These are phyloP conservation scores for Akabosia matsudoensis DNA, from an alignment of 1,140 invertebrate species.

Conservation along the genomic window DNA sequence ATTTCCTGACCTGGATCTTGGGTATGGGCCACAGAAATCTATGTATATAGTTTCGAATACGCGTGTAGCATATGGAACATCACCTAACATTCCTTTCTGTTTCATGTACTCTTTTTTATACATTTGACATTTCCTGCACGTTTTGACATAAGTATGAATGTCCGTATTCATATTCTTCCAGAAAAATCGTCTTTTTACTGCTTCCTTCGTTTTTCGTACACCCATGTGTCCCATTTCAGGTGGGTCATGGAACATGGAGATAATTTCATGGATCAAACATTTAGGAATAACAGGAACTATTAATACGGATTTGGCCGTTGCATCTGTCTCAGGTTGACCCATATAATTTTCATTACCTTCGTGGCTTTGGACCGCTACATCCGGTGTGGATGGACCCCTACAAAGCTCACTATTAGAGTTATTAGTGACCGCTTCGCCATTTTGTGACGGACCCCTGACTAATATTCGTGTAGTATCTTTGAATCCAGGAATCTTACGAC, in stretches of 20 bases:
- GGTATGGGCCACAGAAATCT: conserved; percentile 25
- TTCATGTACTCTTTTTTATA: conserved; percentile 23
- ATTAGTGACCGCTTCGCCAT: neutral
- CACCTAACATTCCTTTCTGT: conserved; percentile 6
- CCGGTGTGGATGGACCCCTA: neutral
- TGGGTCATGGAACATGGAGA: conserved; percentile 20
- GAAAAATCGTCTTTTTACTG: neutral
- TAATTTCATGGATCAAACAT: neutral
- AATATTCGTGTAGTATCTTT: neutral
- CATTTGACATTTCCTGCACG: conserved; percentile 28
- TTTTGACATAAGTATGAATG: conserved; percentile 15
- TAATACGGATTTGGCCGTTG: neutral
- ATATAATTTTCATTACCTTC: neutral
- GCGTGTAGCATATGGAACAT: neutral
- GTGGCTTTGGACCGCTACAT: neutral
- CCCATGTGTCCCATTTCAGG: conserved; percentile 34
- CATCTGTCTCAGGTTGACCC: neutral
- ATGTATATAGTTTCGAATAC: conserved; percentile 21
- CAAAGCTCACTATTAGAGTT: neutral
- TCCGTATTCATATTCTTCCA: conserved; percentile 32
- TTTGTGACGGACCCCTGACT: neutral
- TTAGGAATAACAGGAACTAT: conserved; percentile 3
- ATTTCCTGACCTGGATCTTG: neutral
- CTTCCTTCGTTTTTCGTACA: neutral
- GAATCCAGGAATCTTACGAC: neutral